Conservation (phyloP, 2,888 invertebrate genomes). For the Cheiracanthium punctorium region DNA sequence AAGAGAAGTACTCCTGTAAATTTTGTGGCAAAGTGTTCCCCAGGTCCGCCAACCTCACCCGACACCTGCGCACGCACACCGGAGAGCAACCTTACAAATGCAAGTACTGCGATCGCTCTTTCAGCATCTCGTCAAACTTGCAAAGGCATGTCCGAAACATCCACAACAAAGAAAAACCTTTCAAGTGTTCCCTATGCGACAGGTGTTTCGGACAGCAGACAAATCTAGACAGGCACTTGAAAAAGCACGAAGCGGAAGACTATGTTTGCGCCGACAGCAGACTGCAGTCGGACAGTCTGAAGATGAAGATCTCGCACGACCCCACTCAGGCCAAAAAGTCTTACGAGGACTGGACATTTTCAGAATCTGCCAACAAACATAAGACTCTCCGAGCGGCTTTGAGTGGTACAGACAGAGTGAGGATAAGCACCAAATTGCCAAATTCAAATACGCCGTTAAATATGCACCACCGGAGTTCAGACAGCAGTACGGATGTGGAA, state of each 20-base stretch:
- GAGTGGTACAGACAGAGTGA: conserved; percentile 2
- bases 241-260: conserved; percentile 94
- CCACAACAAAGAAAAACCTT: conserved; percentile 97
- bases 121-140: conserved; percentile 97
- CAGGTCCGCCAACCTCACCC: conserved; percentile 95
- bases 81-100: conserved; percentile 99
- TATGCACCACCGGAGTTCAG: background rate
- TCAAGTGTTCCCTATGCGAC: conserved; percentile 95
- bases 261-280: conserved; percentile 74
- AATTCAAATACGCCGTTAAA: background rate
- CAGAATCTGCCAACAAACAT: background rate
- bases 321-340: background rate
- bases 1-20: conserved; percentile 96
- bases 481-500: conserved; percentile 24
- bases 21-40: conserved; percentile 98
- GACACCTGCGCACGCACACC: conserved; percentile 97
- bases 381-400: conserved; percentile 6
- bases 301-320: background rate
- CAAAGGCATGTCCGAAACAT: conserved; percentile 99
- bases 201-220: conserved; percentile 99
- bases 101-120: conserved; percentile 97
- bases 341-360: background rate
- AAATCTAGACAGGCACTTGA: conserved; percentile 95
- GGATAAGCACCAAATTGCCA: background rate
- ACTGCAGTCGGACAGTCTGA: conserved; percentile 80